A percentile compares a stretch with the other conserved stretches of the same genome.
Conservation (phyloP, 2,113 vertebrate species). For the Agapornis roseicollis region DNA sequence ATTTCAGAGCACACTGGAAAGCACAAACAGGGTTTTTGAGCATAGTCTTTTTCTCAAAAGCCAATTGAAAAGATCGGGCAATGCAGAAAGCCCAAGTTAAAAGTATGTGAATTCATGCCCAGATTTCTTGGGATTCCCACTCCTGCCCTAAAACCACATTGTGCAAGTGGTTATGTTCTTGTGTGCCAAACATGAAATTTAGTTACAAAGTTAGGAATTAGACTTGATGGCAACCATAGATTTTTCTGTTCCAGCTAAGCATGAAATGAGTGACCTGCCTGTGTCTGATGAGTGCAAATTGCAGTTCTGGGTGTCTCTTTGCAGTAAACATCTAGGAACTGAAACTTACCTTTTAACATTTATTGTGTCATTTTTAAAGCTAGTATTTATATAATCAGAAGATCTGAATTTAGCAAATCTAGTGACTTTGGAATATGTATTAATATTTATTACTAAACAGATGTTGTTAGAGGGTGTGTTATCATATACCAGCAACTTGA, state of each 20-base stretch:
- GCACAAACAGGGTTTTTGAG: neutral
- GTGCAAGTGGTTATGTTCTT: conserved; percentile 62
- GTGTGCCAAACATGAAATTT: conserved; percentile 63
- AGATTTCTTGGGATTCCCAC: conserved; percentile 44
- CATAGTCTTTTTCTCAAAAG: neutral
- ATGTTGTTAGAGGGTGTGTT: neutral
- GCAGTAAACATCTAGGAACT: neutral
- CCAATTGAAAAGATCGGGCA: neutral
- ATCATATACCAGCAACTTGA: neutral
- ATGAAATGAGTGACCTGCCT: neutral
- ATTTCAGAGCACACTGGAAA: neutral
- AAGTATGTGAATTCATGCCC: neutral
- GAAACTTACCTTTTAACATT: neutral
- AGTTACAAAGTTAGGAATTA: conserved; percentile 49
- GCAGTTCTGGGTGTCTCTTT: neutral
- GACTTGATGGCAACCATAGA: neutral
- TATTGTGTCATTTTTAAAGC: neutral
- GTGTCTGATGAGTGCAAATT: neutral
- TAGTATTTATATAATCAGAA: neutral
- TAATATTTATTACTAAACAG: conserved; percentile 38
- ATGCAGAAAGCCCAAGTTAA: neutral
- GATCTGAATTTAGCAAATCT: neutral
- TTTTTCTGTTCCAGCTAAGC: neutral
- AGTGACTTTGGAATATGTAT: neutral
- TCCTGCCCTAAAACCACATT: conserved; percentile 23